Evolutionary conservation across 1,140 invertebrate species (phyloP).

Genomic region (Cotesia vestalis): DNA sequence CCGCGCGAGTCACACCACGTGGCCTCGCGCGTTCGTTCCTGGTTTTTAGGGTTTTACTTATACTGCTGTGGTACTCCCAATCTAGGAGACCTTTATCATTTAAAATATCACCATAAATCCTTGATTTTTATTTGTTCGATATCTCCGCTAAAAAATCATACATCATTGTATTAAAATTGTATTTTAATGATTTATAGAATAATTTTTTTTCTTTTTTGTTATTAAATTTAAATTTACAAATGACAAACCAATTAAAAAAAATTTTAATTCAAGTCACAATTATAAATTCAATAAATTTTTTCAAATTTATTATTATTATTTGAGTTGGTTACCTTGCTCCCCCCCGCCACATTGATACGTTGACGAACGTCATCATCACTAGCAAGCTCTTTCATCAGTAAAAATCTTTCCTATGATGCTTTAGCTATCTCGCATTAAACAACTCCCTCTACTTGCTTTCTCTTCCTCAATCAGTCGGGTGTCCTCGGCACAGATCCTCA

Average conservation of each 20-base stretch:
- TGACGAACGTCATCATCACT: neutral
- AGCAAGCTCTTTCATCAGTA: neutral
- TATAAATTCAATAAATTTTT: too few species aligned
- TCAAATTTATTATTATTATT: neutral
- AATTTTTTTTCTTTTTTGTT: too few species aligned
- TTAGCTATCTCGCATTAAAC: neutral
- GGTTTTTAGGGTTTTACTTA: constrained; percentile 25
- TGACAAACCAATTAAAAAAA: too few species aligned
- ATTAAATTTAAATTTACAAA: too few species aligned
- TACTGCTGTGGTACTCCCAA: constrained; percentile 13
- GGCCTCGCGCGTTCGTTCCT: constrained; percentile 44
- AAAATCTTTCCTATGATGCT: constrained; percentile 7
- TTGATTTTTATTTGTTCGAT: too few species aligned
- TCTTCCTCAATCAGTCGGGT: constrained; percentile 39
- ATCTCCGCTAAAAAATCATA: too few species aligned
- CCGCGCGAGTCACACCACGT: constrained; percentile 62
- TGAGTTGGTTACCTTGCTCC: neutral
- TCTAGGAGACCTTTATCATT: neutral
- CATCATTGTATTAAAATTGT: too few species aligned
- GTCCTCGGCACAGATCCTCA: constrained; percentile 50
- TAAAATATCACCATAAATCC: too few species aligned
- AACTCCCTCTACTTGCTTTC: constrained; percentile 41
- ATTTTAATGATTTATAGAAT: too few species aligned
- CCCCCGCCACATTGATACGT: neutral
- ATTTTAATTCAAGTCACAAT: too few species aligned